Evolutionary conservation across 2,797 vertebrate species (phyloP).

Genomic region (Enteromius unitaeniatus): DNA sequence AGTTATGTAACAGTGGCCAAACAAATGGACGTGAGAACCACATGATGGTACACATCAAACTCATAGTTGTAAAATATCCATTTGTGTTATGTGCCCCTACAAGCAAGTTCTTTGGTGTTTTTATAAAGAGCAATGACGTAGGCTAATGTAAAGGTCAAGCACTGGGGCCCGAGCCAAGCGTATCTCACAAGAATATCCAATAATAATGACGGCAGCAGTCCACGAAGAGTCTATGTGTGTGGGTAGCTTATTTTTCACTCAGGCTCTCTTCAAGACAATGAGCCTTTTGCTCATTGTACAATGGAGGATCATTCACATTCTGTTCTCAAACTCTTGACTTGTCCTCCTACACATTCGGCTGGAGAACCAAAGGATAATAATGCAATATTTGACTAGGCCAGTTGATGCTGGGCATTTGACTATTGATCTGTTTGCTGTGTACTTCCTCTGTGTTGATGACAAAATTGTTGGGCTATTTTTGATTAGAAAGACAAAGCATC

Average conservation of each 20-base stretch:
- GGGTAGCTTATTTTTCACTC: slow-evolving; percentile 49
- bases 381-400: not conserved
- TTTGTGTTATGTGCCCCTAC: not conserved
- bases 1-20: not conserved
- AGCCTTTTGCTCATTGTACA: slow-evolving; percentile 52
- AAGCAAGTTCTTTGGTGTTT: slow-evolving; percentile 31
- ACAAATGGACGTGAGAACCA: not conserved
- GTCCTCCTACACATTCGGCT: slow-evolving; percentile 38
- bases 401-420: not conserved
- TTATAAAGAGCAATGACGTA: slow-evolving; percentile 30
- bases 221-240: slow-evolving; percentile 38
- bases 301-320: slow-evolving; percentile 57
- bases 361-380: slow-evolving; percentile 5
- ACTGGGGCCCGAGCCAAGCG: not conserved
- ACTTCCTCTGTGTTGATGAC: slow-evolving; percentile 3
- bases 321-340: slow-evolving; percentile 53
- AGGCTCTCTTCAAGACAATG: slow-evolving; percentile 41
- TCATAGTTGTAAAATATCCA: slow-evolving; percentile 13
- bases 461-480: not conserved
- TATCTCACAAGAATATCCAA: slow-evolving; percentile 46
- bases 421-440: slow-evolving; percentile 1
- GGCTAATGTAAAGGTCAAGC: slow-evolving; percentile 35
- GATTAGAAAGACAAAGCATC: not conserved
- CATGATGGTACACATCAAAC: slow-evolving; percentile 29
- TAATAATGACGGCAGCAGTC: slow-evolving; percentile 41